These are phyloP conservation scores for Phymatocera aterrima DNA, from an alignment of 2,888 invertebrate species.

Conservation along the genomic window DNA sequence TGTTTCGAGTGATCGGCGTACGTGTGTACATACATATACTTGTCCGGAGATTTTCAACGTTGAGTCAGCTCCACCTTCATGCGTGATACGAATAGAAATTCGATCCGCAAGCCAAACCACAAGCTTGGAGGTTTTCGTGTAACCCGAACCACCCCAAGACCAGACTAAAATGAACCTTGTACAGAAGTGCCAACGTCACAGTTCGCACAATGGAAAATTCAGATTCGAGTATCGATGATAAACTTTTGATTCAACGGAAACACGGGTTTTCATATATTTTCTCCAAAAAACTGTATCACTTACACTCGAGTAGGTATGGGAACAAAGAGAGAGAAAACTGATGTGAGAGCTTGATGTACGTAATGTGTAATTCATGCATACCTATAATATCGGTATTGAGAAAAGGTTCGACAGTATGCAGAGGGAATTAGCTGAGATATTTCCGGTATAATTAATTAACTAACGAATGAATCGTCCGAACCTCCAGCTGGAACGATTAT, in stretches of 20 bases:
- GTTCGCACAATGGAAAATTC: neutral
- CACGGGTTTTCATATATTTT: no score
- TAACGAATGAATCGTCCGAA: neutral
- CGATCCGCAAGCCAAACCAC: conserved; percentile 16
- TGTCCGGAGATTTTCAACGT: conserved; percentile 38
- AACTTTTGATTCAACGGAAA: neutral
- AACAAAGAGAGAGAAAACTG: no score
- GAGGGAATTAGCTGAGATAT: no score
- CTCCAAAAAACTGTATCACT: no score
- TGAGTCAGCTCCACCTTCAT: conserved; percentile 27
- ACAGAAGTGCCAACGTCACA: neutral
- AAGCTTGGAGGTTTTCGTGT: conserved; percentile 34
- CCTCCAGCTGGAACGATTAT: neutral
- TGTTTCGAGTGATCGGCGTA: conserved; percentile 39
- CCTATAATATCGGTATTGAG: no score
- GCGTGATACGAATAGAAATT: conserved; percentile 39
- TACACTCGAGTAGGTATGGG: no score
- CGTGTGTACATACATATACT: no score
- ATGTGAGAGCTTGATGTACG: no score
- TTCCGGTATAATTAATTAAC: no score
- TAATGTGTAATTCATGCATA: no score
- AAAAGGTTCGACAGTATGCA: no score
- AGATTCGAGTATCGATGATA: neutral
- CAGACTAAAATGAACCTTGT: neutral
- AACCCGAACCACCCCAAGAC: conserved; percentile 5